These are phyloP conservation scores for Manis pentadactyla DNA, from an alignment of 2,797 vertebrate genomes.

Conservation along the genomic window DNA sequence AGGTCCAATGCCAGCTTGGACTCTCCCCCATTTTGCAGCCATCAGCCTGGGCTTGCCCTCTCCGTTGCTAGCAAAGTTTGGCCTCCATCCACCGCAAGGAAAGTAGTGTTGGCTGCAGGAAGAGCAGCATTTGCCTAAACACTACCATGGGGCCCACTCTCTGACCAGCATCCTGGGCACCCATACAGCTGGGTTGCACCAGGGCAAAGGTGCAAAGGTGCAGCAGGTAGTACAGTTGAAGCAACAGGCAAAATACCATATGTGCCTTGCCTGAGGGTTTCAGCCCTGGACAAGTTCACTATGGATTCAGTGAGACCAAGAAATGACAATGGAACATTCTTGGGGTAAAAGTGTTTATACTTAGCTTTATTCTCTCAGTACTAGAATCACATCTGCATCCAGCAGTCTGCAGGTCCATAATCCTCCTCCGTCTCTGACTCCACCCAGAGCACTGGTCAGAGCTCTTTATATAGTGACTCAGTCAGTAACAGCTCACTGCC, in stretches of 20 bases:
- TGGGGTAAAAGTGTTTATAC: too few species aligned
- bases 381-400: too few species aligned
- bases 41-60: background rate
- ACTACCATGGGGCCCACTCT: background rate
- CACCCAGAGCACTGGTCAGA: too few species aligned
- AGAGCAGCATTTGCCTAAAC: background rate
- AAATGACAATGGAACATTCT: too few species aligned
- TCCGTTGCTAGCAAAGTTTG: background rate
- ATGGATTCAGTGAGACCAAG: too few species aligned
- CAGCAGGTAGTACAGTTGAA: background rate
- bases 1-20: background rate
- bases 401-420: too few species aligned
- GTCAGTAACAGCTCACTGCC: too few species aligned
- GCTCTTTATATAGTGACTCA: too few species aligned
- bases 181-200: background rate
- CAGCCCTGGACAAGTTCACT: too few species aligned
- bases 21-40: background rate
- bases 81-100: background rate
- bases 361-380: too few species aligned
- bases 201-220: background rate
- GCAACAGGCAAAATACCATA: background rate
- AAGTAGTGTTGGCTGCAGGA: background rate
- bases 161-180: background rate
- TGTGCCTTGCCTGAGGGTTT: too few species aligned
- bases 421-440: too few species aligned